Evolutionary conservation across 1,140 invertebrate genomes (phyloP), one percentile per base, ranked within the genome.

Genomic region (Nymphalis io): DNA sequence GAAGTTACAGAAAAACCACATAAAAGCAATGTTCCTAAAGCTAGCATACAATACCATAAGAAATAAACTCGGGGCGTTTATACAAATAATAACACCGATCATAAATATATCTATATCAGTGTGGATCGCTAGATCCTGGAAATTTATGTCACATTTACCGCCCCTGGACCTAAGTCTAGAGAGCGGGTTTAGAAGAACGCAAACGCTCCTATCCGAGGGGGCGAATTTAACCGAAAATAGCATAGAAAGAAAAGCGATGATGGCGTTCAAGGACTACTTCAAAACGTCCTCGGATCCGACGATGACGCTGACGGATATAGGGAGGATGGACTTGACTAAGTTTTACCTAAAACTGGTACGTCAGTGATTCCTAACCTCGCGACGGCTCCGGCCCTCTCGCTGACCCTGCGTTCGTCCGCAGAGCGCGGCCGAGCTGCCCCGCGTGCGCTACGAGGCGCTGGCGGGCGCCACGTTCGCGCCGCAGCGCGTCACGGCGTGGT

Each of bases 11-110:
- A 76, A 72, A 13, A 94, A 94, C 60, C 95, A 95, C 80, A 93
- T 93, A 76, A 85, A 85, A 33, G 94, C 94, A 0, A 95, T 95
- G 93, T 79, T 95, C 18, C 82, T 94, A 27, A 95, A 95, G 75
- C 93, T 94, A 62, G 75, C 92, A 2, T 88, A 94, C 12, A 93
- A 93, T 10, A 89, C 93, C 0, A 88, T 89, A 60, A 86, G 94
- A 39, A 93, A 93, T 38, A 94, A 93, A 88, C 61, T 94, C 3
- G 76, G 93, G 0, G 84, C 93, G 0, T 58, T 94, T 0, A 91
- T 94, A 78, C 94, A 95, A 76, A 92, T 94, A 42, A 67, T 93
- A 3, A 92, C 94, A 21, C 94, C 94, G 0, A 86, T 94, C 2
- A 85, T 94, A 60, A 94, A 95, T 74, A 92, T 95, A 20, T 82